These are phyloP conservation scores for Drosophila eugracilis DNA, from an alignment of 1,140 invertebrate species.

Conservation along the genomic window DNA sequence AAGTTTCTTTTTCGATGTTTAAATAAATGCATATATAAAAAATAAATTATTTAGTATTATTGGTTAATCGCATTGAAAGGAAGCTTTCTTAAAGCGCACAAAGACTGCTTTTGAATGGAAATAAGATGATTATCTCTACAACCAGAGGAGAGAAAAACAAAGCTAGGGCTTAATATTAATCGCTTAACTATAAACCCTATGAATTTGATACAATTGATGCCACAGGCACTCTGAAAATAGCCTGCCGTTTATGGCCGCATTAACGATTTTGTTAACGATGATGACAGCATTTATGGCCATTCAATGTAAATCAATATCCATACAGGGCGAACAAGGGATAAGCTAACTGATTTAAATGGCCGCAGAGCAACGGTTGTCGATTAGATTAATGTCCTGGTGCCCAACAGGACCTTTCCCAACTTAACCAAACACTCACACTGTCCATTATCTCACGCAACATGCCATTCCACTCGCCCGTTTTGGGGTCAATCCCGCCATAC, in stretches of 20 bases:
- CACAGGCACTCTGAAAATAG: slow-evolving; percentile 4
- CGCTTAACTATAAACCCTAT: slow-evolving; percentile 1
- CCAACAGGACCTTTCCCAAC: not conserved
- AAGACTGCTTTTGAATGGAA: not conserved
- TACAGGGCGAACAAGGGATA: slow-evolving; percentile 3
- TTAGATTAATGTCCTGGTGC: slow-evolving; percentile 45
- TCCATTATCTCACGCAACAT: slow-evolving; percentile 94
- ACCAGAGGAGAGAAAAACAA: no score
- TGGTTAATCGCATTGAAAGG: no score
- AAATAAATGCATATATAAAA: no score
- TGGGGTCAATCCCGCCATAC: slow-evolving; percentile 89
- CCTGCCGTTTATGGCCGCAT: slow-evolving; percentile 20
- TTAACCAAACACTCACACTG: slow-evolving; percentile 57
- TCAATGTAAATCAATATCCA: slow-evolving; percentile 40
- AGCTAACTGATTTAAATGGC: slow-evolving; percentile 49
- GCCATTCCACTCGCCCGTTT: slow-evolving; percentile 92
- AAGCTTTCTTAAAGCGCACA: no score
- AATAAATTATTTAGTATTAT: no score
- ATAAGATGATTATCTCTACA: not conserved
- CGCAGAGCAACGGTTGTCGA: slow-evolving; percentile 8
- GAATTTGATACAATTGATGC: slow-evolving; percentile 4
- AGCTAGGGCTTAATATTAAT: not conserved
- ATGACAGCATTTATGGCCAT: slow-evolving; percentile 30
- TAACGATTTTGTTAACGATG: slow-evolving; percentile 34
- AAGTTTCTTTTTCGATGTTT: no score